Evolutionary conservation across 2,113 vertebrate genomes (phyloP).

Genomic region (Catagonus wagneri): DNA sequence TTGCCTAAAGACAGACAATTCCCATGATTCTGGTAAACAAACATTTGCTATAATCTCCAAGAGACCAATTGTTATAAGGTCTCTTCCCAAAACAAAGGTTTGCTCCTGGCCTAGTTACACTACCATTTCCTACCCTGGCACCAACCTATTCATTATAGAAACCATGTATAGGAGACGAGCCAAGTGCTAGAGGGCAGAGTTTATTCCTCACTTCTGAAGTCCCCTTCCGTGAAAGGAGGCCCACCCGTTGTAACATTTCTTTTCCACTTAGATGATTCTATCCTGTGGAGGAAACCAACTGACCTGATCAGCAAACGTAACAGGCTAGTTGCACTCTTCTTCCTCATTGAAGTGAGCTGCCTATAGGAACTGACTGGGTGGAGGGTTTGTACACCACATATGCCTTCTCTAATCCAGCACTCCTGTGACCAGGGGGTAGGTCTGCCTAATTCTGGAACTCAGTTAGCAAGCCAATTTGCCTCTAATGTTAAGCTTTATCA

Average conservation of each 20-base stretch:
- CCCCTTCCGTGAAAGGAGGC: not conserved
- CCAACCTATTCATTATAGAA: not conserved
- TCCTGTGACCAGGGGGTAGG: not conserved
- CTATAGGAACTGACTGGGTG: rapidly evolving
- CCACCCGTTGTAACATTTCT: not conserved
- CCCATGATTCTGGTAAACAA: not conserved
- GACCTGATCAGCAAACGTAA: not conserved
- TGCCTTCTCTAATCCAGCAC: not conserved
- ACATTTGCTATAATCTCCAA: not conserved
- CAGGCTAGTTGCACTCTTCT: not conserved
- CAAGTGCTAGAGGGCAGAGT: not conserved
- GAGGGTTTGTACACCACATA: not conserved
- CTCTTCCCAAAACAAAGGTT: constrained; percentile 46
- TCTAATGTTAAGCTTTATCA: not conserved
- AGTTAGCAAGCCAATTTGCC: not conserved
- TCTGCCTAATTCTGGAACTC: not conserved
- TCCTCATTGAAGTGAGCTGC: not conserved
- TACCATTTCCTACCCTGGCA: not conserved
- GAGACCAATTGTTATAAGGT: not conserved
- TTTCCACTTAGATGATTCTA: not conserved
- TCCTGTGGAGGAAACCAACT: not conserved
- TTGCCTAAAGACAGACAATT: constrained; percentile 1
- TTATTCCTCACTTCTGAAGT: not conserved
- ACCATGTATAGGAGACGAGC: not conserved
- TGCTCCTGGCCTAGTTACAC: not conserved